phyloP scores from a whole-genome alignment of 2,888 invertebrate genomes.

The Ichneumoninae sp. region DNA sequence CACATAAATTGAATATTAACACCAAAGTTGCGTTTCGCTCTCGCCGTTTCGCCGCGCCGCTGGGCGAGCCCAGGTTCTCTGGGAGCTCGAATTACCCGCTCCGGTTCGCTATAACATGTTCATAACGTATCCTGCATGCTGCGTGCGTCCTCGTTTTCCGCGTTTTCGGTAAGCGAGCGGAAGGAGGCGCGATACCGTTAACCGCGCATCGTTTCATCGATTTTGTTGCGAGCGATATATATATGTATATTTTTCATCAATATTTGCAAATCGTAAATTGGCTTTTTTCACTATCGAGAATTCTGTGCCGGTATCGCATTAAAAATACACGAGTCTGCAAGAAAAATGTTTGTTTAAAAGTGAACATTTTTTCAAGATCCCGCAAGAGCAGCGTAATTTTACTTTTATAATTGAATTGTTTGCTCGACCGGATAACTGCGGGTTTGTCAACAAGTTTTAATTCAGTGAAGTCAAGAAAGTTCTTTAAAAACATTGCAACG shows the following conservation, averaged over 20 bases:
- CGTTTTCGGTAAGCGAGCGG: neutral
- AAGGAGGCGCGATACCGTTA: neutral
- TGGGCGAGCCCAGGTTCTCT: neutral
- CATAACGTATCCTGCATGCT: conserved; percentile 1
- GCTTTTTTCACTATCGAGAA: neutral
- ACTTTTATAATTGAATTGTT: neutral
- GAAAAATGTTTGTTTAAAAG: neutral
- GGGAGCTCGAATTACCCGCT: neutral
- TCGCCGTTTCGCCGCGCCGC: conserved; percentile 10
- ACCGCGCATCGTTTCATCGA: conserved; percentile 10
- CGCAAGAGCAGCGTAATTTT: too few relatives aligned
- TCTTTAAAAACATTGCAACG: neutral
- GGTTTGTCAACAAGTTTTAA: neutral
- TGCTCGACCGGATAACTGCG: neutral
- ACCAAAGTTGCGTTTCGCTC: conserved; percentile 46
- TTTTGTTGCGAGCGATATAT: neutral
- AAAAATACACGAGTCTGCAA: neutral
- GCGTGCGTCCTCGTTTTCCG: conserved; percentile 4
- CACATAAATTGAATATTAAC: conserved; percentile 68
- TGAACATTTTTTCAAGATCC: too few relatives aligned
- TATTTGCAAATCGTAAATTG: neutral
- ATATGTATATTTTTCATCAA: neutral
- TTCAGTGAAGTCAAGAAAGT: neutral
- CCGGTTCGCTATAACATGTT: neutral
- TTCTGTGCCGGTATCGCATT: neutral